Conservation (phyloP, 35 echinoderm and acorn worm genomes). For the Lytechinus pictus region DNA sequence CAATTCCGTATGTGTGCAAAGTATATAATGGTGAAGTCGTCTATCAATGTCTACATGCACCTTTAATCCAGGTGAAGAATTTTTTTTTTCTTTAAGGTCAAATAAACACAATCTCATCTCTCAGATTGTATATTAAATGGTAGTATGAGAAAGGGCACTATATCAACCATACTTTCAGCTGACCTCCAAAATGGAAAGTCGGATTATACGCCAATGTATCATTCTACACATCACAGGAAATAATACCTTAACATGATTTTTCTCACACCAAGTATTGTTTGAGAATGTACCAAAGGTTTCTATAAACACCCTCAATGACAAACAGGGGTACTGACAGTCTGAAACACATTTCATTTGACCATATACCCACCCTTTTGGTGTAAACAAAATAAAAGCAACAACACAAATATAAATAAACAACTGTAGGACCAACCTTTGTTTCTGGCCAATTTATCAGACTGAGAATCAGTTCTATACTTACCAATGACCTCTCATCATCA, state of each 20-base stretch:
- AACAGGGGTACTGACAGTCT: neutral
- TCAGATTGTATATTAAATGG: no score
- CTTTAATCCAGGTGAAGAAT: no score
- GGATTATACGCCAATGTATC: no score
- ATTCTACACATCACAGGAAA: no score
- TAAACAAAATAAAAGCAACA: neutral
- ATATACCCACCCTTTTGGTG: neutral
- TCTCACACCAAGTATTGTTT: neutral
- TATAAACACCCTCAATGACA: neutral
- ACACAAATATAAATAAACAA: neutral
- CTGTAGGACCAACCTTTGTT: neutral
- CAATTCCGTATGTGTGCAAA: no score
- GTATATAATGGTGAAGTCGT: no score
- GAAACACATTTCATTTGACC: neutral
- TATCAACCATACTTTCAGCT: neutral
- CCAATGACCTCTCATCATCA: slow-evolving; percentile 96
- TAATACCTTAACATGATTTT: no score
- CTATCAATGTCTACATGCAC: no score
- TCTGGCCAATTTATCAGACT: neutral
- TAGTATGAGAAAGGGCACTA: no score
- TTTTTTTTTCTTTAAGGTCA: no score
- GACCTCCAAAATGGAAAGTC: neutral
- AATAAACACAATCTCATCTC: no score
- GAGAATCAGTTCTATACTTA: slow-evolving; percentile 57
- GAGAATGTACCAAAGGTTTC: neutral